Conservation (phyloP, 2,797 vertebrate species). For the Halcyon badia region DNA sequence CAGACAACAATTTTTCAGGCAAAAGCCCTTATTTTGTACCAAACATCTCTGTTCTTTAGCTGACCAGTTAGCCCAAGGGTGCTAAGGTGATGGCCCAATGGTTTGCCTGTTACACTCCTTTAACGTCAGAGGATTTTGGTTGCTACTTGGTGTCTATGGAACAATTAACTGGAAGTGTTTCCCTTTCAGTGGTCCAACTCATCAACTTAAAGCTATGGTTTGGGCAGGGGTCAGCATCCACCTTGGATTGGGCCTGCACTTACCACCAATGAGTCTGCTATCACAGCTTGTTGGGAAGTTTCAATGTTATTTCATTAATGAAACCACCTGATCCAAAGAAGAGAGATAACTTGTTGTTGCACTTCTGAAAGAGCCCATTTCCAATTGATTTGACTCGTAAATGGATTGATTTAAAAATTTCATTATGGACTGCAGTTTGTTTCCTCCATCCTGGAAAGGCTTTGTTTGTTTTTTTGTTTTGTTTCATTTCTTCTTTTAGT, state of each 20-base stretch:
- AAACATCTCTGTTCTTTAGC: background rate
- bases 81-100: background rate
- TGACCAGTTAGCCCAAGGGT: background rate
- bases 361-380: background rate
- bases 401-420: background rate
- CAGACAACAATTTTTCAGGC: background rate
- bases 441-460: background rate
- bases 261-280: background rate
- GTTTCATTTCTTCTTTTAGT: background rate
- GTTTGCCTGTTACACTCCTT: background rate
- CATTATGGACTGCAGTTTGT: background rate
- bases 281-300: background rate
- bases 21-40: background rate
- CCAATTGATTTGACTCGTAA: background rate
- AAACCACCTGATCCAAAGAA: background rate
- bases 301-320: background rate
- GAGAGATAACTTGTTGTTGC: background rate
- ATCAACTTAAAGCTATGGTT: background rate
- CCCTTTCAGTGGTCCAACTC: background rate
- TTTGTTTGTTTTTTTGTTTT: no score
- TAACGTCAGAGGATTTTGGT: background rate
- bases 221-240: background rate
- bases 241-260: background rate
- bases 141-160: background rate
- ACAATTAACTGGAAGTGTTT: background rate